A percentile compares a stretch with the other conserved stretches of the same genome.
Conservation (phyloP, 1,140 invertebrate genomes). For the Phortica variegata region DNA sequence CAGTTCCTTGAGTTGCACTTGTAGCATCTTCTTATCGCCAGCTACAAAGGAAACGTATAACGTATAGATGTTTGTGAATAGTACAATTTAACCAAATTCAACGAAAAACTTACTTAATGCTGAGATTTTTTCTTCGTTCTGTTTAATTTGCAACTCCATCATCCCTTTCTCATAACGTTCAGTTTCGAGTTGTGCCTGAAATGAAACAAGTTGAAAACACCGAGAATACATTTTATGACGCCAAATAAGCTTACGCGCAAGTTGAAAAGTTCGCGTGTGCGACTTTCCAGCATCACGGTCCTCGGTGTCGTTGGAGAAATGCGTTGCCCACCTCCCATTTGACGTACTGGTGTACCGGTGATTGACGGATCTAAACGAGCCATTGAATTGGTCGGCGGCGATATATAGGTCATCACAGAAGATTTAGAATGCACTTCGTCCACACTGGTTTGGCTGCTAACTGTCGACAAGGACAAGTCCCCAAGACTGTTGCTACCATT, state of each 20-base stretch:
- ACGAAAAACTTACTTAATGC: constrained; percentile 15
- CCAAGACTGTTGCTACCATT: too few species aligned
- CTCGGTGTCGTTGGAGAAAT: constrained; percentile 37
- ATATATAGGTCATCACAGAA: background rate
- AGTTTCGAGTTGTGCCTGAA: constrained; percentile 30
- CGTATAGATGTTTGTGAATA: too few species aligned
- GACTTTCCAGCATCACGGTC: constrained; percentile 33
- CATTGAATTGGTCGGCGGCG: background rate
- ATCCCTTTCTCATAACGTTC: constrained; percentile 42
- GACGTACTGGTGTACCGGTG: background rate
- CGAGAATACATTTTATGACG: background rate
- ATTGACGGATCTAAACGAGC: too few species aligned
- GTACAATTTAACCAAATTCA: background rate
- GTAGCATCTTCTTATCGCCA: too few species aligned
- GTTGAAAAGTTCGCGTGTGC: constrained; percentile 31
- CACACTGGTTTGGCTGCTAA: background rate
- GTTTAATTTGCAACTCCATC: constrained; percentile 38
- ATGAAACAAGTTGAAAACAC: constrained; percentile 1
- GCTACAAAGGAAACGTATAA: too few species aligned
- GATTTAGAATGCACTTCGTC: background rate
- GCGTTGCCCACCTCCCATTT: constrained; percentile 2
- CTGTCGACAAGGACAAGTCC: too few species aligned
- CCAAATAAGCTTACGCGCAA: constrained; percentile 23
- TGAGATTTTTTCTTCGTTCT: constrained; percentile 29
- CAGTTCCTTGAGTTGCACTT: too few species aligned